Evolutionary conservation across 2,888 invertebrate genomes (phyloP).

Genomic region (Caenorhabditis sp.): DNA sequence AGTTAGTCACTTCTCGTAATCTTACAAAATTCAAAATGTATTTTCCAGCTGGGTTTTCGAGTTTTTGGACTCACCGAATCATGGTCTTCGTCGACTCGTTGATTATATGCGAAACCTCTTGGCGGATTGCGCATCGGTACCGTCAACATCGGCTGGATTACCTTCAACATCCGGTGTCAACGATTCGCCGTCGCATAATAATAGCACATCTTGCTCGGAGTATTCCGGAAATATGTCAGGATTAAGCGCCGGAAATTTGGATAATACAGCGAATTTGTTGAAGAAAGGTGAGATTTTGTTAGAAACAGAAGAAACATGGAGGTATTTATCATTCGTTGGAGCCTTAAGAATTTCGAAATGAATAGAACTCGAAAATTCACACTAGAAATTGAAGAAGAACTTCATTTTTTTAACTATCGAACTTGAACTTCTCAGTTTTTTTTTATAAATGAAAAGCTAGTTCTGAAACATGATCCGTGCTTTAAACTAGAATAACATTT

Average conservation of each 20-base stretch:
- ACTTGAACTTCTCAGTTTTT: too few species aligned
- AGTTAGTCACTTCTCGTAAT: conserved; percentile 77
- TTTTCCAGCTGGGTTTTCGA: conserved; percentile 91
- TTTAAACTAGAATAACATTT: too few species aligned
- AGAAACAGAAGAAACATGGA: too few species aligned
- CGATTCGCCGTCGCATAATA: conserved; percentile 35
- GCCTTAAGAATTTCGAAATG: too few species aligned
- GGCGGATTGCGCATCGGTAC: conserved; percentile 39
- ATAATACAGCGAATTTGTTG: conserved; percentile 28
- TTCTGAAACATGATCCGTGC: too few species aligned
- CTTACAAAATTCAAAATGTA: not conserved
- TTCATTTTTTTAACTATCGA: too few species aligned
- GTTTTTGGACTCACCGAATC: conserved; percentile 93
- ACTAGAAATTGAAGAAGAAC: too few species aligned
- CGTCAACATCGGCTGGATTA: conserved; percentile 31
- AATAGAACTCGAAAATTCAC: too few species aligned
- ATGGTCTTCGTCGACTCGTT: conserved; percentile 92
- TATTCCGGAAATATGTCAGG: conserved; percentile 6
- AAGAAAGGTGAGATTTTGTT: conserved; percentile 24
- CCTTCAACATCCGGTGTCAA: conserved; percentile 8
- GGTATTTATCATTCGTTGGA: too few species aligned
- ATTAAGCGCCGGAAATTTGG: conserved; percentile 20
- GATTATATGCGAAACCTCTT: conserved; percentile 84
- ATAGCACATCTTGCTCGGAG: conserved; percentile 8
- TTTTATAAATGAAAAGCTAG: too few species aligned